Evolutionary conservation across 2,888 invertebrate species (phyloP).

Genomic region (Pterostichus madidus): DNA sequence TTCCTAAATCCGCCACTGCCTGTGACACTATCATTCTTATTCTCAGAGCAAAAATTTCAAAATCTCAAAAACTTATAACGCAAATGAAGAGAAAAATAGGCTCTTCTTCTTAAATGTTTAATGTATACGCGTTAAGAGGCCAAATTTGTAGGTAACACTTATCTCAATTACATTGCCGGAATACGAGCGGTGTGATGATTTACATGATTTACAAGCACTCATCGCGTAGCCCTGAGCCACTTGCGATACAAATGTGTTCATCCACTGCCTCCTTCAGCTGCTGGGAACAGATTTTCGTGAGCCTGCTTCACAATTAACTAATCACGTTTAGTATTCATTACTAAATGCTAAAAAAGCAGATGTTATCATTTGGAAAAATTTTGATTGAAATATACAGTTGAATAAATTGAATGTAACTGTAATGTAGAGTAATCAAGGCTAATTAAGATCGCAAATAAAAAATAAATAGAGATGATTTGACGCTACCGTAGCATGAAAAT

Average conservation of each 20-base stretch:
- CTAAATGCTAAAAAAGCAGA: constrained; percentile 14
- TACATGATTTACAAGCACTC: constrained; percentile 32
- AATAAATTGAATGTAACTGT: constrained; percentile 37
- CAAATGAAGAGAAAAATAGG: no score
- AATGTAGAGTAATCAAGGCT: constrained; percentile 45
- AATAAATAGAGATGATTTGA: constrained; percentile 47
- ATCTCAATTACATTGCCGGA: constrained; percentile 45
- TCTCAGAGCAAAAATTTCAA: no score
- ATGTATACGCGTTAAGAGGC: neutral
- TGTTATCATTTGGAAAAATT: constrained; percentile 3
- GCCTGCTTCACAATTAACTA: constrained; percentile 25
- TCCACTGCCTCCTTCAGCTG: neutral
- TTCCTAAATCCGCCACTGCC: no score
- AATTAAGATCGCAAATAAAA: constrained; percentile 59
- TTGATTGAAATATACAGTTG: constrained; percentile 23
- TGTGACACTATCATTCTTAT: no score
- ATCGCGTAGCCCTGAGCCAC: constrained; percentile 26
- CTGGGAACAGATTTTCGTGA: constrained; percentile 8
- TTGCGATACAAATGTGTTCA: constrained; percentile 26
- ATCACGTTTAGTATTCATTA: constrained; percentile 41
- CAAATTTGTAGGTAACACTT: constrained; percentile 34
- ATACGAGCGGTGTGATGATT: constrained; percentile 15
- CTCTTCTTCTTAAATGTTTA: no score
- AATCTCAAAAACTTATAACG: no score
- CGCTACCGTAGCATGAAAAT: constrained; percentile 63